Evolutionary conservation across 1,140 invertebrate species (phyloP), one percentile per base, ranked within the genome.

Genomic region (Arctopsyche grandis): DNA sequence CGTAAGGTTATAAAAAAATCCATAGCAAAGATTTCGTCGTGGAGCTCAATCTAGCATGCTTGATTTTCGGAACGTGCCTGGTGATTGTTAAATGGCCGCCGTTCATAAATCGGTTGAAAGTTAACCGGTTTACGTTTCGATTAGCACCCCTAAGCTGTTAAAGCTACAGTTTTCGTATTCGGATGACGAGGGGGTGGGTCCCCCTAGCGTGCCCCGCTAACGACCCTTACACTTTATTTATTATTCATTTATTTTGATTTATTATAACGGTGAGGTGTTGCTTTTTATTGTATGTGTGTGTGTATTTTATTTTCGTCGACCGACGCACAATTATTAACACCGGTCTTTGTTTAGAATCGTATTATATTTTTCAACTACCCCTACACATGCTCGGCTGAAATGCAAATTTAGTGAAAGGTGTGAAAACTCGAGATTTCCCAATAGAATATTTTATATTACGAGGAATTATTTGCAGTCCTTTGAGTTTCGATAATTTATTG

Each of bases 241-340:
- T 79, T 79, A 79, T 75, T 79, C 78, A 79, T 79, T 79, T 75
- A 69, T 75, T 75, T 79, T 79, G 78, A 79, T 79, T 79, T 75
- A 79, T 79, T 71, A 73, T 52, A 70, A 70, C 76, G 66, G 44
- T 73, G 69, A 79, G 52, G 69, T 79, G 46, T 60, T 44, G n/a
- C 24, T 73, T 79, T 43, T 78, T 75, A 38, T 16, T 73, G 21
- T 69, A 69, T 69, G 19, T 79, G 19, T 29, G 56, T 63, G 56
- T 58, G 5, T 29, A 48, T 56, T 58, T 26, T 58, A 78, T 66
- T 69, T 66, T 69, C 43, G 63, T 66, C 0, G 43, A 38, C 19
- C 69, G 44, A 69, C 63, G 48, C 22, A 44, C 75, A n/a, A 58
- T 38, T 38, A 38, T 38, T 38, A 38, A 38, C 29, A 1, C 7